phyloP scores from a whole-genome alignment of 2,888 invertebrate species.

The Plemyria rubiginata region DNA sequence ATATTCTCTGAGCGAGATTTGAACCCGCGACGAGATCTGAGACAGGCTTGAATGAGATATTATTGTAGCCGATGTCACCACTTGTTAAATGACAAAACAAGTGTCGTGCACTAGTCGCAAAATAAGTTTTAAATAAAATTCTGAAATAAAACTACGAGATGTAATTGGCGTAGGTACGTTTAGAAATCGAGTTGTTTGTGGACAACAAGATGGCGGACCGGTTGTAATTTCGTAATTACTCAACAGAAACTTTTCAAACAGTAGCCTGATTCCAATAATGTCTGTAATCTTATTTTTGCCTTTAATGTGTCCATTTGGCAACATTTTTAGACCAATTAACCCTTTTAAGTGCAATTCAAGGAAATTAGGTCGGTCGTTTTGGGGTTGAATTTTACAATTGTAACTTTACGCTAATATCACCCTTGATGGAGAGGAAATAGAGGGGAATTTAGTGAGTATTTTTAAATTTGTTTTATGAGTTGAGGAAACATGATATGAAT shows the following conservation, averaged over 20 bases:
- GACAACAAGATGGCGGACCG: not conserved
- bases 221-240: conserved; percentile 4
- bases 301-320: conserved; percentile 59
- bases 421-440: conserved; percentile 2
- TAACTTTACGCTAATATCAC: not conserved
- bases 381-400: conserved; percentile 27
- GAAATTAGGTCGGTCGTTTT: conserved; percentile 39
- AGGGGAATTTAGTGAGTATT: conserved; percentile 16
- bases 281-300: conserved; percentile 45
- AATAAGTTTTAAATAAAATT: too few species aligned
- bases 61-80: too few species aligned
- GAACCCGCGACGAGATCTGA: too few species aligned
- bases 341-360: conserved; percentile 45
- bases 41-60: too few species aligned
- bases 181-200: not conserved
- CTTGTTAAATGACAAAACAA: too few species aligned
- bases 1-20: too few species aligned
- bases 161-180: too few species aligned
- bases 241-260: conserved; percentile 17
- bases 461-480: conserved; percentile 25
- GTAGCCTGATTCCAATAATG: conserved; percentile 31
- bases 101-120: too few species aligned
- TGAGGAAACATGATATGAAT: conserved; percentile 33
- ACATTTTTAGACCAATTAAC: conserved; percentile 58
- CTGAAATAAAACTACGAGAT: too few species aligned